phyloP scores from a whole-genome alignment of 2,797 vertebrate genomes.

The Pseudochromis fuscus region DNA sequence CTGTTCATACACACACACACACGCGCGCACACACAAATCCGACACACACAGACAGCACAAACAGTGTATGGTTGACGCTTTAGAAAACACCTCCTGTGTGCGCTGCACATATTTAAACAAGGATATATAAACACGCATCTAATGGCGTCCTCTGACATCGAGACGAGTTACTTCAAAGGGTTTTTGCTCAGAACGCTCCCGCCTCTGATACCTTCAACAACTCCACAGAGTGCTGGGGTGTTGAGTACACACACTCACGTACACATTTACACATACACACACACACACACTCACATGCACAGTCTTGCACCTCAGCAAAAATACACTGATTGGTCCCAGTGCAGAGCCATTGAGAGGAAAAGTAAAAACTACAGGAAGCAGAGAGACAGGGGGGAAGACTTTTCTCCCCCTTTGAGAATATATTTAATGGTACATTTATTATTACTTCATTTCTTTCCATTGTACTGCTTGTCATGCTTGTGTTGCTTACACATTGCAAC shows the following conservation, averaged over 20 bases:
- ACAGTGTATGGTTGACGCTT: background rate
- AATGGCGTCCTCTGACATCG: constrained; percentile 70
- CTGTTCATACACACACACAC: background rate
- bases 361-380: constrained; percentile 30
- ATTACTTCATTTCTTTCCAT: constrained; percentile 36
- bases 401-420: constrained; percentile 42
- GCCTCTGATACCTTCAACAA: constrained; percentile 73
- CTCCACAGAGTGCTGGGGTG: constrained; percentile 48
- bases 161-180: constrained; percentile 71
- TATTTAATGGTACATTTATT: constrained; percentile 62
- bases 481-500: constrained; percentile 29
- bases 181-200: constrained; percentile 53
- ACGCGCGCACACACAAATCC: background rate
- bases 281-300: constrained; percentile 18
- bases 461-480: constrained; percentile 30
- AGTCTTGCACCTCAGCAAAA: constrained; percentile 70
- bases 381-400: constrained; percentile 3
- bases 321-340: constrained; percentile 77
- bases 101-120: background rate
- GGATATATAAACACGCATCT: constrained; percentile 35
- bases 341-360: constrained; percentile 63
- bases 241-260: constrained; percentile 43
- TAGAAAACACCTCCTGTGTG: background rate
- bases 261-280: constrained; percentile 30
- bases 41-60: background rate